Conservation (phyloP, 1,140 invertebrate genomes). For the Rhizoglyphus robini region DNA sequence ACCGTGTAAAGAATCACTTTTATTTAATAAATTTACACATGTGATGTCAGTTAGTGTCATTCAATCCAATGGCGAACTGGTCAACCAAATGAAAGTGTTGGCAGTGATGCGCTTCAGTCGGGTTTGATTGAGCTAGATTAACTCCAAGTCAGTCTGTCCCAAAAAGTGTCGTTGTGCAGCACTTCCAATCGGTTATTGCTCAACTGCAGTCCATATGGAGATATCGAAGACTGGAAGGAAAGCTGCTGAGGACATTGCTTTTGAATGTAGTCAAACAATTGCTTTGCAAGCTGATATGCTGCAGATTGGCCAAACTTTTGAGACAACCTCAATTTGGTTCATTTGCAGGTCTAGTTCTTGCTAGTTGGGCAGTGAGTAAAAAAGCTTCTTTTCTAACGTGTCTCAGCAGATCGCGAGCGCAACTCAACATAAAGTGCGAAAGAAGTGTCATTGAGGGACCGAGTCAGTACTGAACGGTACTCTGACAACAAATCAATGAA, state of each 20-base stretch:
- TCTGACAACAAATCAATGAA: too few species aligned
- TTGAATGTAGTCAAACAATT: constrained; percentile 54
- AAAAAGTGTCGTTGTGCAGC: constrained; percentile 60
- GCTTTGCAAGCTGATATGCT: constrained; percentile 71
- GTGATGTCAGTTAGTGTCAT: too few species aligned
- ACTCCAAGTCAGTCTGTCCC: constrained; percentile 63
- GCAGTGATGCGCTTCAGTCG: constrained; percentile 54
- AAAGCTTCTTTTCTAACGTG: constrained; percentile 58
- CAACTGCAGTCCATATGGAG: too few species aligned
- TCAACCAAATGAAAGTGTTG: constrained; percentile 55
- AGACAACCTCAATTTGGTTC: constrained; percentile 61
- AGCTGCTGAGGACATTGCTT: constrained; percentile 55
- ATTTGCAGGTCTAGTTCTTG: constrained; percentile 73
- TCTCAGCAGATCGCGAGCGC: constrained; percentile 60
- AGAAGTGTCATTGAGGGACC: too few species aligned
- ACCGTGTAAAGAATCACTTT: too few species aligned
- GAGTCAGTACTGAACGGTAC: not conserved
- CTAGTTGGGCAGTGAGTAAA: constrained; percentile 58
- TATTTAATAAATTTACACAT: too few species aligned
- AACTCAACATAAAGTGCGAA: constrained; percentile 41
- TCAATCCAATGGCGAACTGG: too few species aligned
- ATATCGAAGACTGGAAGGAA: constrained; percentile 56
- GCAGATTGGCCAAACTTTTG: constrained; percentile 60
- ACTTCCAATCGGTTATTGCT: constrained; percentile 62
- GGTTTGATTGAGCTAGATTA: constrained; percentile 73